Evolutionary conservation across 2,888 invertebrate species (phyloP).

Genomic region (Willowsia nigromaculata): DNA sequence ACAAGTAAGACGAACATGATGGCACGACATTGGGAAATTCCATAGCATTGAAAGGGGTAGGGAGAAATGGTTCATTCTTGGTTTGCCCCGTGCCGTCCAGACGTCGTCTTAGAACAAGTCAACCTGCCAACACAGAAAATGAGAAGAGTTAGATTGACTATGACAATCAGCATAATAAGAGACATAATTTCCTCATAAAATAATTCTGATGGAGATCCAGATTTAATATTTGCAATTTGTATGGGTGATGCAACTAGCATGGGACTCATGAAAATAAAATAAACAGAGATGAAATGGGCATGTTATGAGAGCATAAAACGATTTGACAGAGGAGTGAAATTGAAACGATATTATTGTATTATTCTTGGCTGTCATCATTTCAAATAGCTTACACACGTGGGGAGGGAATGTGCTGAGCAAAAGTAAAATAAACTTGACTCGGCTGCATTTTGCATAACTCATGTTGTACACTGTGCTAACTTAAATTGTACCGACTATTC

Average conservation of each 20-base stretch:
- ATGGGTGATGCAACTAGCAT: not conserved
- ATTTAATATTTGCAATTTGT: not conserved
- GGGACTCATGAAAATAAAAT: not conserved
- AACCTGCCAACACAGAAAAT: slow-evolving; percentile 25
- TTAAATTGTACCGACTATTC: not conserved
- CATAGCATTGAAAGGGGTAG: not conserved
- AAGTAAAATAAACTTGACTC: not conserved
- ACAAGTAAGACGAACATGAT: not conserved
- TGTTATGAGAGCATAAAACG: not conserved
- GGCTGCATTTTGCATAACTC: not conserved
- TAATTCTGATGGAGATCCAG: not conserved
- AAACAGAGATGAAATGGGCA: not conserved
- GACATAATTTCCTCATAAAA: not conserved
- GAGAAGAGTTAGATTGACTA: slow-evolving; percentile 13
- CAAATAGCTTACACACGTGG: not conserved
- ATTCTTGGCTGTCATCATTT: not conserved
- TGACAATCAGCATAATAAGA: not conserved
- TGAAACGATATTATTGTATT: not conserved
- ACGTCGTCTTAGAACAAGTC: not conserved
- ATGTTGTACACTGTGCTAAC: not conserved
- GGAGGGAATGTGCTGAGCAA: not conserved
- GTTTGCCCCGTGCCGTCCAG: not conserved
- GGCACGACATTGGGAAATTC: not conserved
- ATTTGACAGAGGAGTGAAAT: not conserved
- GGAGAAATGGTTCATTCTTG: not conserved